Evolutionary conservation across 2,888 invertebrate genomes (phyloP), one percentile per base, ranked within the genome.

Genomic region (Luperina testacea): DNA sequence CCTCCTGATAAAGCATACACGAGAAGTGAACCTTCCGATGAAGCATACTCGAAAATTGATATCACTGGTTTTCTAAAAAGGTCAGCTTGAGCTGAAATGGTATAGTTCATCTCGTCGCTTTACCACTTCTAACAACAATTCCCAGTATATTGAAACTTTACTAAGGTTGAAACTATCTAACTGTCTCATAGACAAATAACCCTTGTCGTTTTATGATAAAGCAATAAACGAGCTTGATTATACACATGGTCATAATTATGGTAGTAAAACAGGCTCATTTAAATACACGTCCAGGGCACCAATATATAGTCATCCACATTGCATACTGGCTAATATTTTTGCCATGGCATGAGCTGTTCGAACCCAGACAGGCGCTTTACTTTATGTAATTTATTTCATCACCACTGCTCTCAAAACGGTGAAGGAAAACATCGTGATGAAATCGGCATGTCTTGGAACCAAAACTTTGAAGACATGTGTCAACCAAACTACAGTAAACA

Each of bases 31-130:
- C 6, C 27, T 48, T 20, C 27, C 1, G 20, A 27, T 27, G 69
- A 69, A 27, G 27, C 13, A 69, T 27, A 20, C 48, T 32, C 8
- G 63, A 68, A 79, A 64, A 53, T 67, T 32, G n/a, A 72, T 45
- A 69, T 81, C 7, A 51, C 38, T 72, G 32, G n/a, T 42, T 59
- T 78, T 63, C 51, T 83, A 32, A 69, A 83, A 78, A 83, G 81
- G 81, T 81, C 17, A 59, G 53, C n/a, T n/a, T 71, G 17, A 38
- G 1, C 11, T 70, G 17, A n/a, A 63, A 38, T n/a, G 38, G 11
- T 38, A n/a, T 11, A 59, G 59, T 61, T 6, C 6, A n/a, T 6
- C 61, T 70, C 17, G 1, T 24, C 17, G 61, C 17, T 32, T 48
- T 20, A 45, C 42, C n/a, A 48, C 20, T 48, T 45, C 20, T 27